phyloP scores from a whole-genome alignment of 2,113 vertebrate genomes.

The Vulpes ferrilata region DNA sequence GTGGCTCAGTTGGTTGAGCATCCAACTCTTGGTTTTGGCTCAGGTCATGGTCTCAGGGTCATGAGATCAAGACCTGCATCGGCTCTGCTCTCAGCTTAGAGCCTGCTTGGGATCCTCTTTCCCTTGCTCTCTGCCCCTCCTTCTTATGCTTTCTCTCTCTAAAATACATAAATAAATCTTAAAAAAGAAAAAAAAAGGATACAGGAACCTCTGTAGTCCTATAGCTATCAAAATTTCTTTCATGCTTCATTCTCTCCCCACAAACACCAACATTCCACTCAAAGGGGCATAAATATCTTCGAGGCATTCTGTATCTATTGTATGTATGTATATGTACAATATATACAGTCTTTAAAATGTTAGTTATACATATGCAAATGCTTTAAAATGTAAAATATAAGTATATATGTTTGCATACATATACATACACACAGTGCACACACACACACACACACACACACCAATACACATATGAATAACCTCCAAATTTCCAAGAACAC shows the following conservation, averaged over 20 bases:
- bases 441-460: too few species aligned
- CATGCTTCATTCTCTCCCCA: background rate
- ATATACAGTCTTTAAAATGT: background rate
- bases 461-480: background rate
- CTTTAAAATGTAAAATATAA: background rate
- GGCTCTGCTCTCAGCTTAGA: background rate
- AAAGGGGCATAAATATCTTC: background rate
- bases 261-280: background rate
- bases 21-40: background rate
- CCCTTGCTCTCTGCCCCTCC: background rate
- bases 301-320: background rate
- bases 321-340: background rate
- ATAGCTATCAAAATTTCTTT: background rate
- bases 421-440: background rate
- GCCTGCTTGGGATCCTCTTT: background rate
- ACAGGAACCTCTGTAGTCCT: background rate
- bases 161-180: background rate
- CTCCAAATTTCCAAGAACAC: background rate
- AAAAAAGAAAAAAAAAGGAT: background rate
- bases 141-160: background rate
- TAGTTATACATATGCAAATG: background rate
- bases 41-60: background rate
- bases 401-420: background rate
- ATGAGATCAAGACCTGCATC: accelerated
- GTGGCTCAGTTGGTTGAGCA: background rate